These are phyloP conservation scores for Crossocerus cetratus DNA, from an alignment of 2,888 invertebrate genomes.

Conservation along the genomic window DNA sequence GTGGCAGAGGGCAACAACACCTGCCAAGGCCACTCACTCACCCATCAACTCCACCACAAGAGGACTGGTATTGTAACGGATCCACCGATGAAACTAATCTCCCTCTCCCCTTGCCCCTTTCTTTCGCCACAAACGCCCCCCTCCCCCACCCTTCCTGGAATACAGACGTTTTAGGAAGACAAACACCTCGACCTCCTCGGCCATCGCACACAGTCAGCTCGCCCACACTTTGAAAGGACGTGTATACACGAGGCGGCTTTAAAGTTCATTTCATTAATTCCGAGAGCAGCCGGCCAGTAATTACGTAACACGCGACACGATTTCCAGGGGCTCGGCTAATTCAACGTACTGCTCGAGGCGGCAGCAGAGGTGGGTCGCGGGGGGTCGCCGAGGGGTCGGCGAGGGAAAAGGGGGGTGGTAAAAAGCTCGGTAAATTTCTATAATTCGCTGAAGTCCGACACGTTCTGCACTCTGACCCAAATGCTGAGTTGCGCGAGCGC, in stretches of 20 bases:
- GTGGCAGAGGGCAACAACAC: conserved; percentile 53
- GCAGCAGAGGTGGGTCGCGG: no score
- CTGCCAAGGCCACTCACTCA: conserved; percentile 42
- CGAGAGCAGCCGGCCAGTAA: background rate
- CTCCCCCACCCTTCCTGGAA: background rate
- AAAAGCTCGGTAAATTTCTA: conserved; percentile 43
- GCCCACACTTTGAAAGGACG: background rate
- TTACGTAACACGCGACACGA: conserved; percentile 15
- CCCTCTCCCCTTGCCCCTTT: conserved; percentile 11
- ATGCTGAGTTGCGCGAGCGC: conserved; percentile 61
- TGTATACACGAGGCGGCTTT: background rate
- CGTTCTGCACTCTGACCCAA: conserved; percentile 54
- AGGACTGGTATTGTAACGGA: conserved; percentile 29
- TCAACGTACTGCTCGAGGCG: background rate
- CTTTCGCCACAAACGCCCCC: conserved; percentile 44
- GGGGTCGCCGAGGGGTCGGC: background rate
- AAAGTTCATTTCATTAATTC: background rate
- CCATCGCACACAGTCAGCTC: background rate
- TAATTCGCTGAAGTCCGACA: conserved; percentile 62
- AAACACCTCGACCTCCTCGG: background rate
- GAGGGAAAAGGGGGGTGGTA: background rate
- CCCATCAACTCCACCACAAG: conserved; percentile 21
- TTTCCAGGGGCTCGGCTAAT: conserved; percentile 18
- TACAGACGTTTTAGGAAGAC: conserved; percentile 2
- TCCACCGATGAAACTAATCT: conserved; percentile 47